These are phyloP conservation scores for Agelastica alni DNA, from an alignment of 2,888 invertebrate species.

Conservation along the genomic window DNA sequence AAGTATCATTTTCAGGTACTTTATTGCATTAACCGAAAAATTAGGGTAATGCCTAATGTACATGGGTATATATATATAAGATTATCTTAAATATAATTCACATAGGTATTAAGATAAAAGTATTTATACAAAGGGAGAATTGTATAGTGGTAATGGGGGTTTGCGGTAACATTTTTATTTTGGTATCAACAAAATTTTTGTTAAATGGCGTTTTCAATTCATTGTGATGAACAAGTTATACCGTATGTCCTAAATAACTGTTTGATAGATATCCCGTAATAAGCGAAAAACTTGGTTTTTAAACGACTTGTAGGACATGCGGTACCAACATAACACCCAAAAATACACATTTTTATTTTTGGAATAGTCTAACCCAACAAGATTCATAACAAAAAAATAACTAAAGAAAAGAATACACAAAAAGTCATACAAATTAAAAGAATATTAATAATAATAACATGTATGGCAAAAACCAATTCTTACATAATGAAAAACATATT, in stretches of 20 bases:
- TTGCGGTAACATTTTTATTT: constrained; percentile 50
- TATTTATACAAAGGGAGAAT: constrained; percentile 38
- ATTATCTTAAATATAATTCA: constrained; percentile 43
- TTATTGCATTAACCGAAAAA: constrained; percentile 54
- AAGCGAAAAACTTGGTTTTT: too few species aligned
- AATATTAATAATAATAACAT: constrained; percentile 19
- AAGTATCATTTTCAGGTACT: constrained; percentile 52
- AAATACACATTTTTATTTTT: constrained; percentile 20
- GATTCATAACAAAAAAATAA: constrained; percentile 21
- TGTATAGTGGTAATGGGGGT: constrained; percentile 44
- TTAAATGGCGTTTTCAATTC: constrained; percentile 7
- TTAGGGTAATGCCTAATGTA: constrained; percentile 53
- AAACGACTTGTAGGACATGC: neutral
- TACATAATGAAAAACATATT: constrained; percentile 16
- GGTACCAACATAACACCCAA: constrained; percentile 9
- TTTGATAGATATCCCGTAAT: too few species aligned
- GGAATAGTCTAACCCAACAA: constrained; percentile 13
- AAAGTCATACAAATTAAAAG: constrained; percentile 19
- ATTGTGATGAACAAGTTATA: constrained; percentile 8
- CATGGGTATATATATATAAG: constrained; percentile 42
- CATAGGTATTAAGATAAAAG: constrained; percentile 39
- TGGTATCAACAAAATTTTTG: constrained; percentile 43
- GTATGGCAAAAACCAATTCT: constrained; percentile 23
- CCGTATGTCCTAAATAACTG: constrained; percentile 19
- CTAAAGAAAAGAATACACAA: constrained; percentile 9